Evolutionary conservation across 2,797 vertebrate species (phyloP), one percentile per base, ranked within the genome.

Genomic region (Falco cherrug): DNA sequence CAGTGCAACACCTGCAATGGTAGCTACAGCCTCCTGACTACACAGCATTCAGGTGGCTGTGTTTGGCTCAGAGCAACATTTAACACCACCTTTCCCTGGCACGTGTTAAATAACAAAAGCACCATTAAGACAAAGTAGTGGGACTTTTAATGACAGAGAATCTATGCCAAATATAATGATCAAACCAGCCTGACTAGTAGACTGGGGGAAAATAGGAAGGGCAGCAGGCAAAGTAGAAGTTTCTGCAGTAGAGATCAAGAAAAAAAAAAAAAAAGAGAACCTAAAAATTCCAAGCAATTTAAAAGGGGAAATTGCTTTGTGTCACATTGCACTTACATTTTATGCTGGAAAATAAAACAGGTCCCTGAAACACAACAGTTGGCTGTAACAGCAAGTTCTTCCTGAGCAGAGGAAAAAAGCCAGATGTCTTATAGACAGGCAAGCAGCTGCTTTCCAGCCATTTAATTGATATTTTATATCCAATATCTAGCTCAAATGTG

Each of bases 391-490:
- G 87, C 75, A 75, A 93, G 41, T 57, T 95, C 56, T 82, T 83
- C 53, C 64, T 53, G 37, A 87, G 78, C 60, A 33, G 45, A 87
- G 79, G 61, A 87, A 87, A 96, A 87, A 78, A 91, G 57, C 64
- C 92, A 96, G 87, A 83, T 94, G 87, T 89, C 91, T 93, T 95
- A 87, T 5, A 93, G 92, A 51, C 67, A 77, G 60, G 56, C 63
- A 94, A 85, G 56, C 93, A 96, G 95, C 92, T 96, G 93, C 78
- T 91, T 92, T 95, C 71, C 87, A 94, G 91, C 39, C 75, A 89
- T 80, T 95, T 93, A 68, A 95, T 87, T 95, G 88, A 53, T 77
- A 10, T 90, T 95, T 92, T 90, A 80, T 87, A 85, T 61, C 56
- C 75, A 77, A 65, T 92, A 93, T 50, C 54, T 47, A 73, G 37